Percentiles rank a stretch among this genome's conserved stretches.
These are phyloP conservation scores for Aramus guarauna DNA, from an alignment of 2,113 vertebrate genomes.

Conservation along the genomic window DNA sequence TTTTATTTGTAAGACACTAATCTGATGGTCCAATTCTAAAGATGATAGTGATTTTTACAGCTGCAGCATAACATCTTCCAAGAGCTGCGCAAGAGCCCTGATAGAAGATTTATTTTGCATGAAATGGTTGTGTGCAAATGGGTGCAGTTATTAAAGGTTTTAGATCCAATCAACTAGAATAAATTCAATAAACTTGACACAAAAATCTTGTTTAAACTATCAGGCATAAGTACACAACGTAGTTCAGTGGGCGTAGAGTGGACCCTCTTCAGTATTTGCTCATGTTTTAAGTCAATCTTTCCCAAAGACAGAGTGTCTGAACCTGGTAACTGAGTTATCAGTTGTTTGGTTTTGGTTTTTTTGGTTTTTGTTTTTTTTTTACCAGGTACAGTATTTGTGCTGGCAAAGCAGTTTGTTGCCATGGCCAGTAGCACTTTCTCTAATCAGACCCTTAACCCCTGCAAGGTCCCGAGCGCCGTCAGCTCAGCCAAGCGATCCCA, in stretches of 20 bases:
- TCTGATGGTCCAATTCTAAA: neutral
- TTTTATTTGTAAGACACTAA: neutral
- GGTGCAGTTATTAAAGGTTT: neutral
- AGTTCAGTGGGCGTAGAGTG: neutral
- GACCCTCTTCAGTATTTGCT: neutral
- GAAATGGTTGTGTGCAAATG: neutral
- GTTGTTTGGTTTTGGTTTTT: fast-evolving
- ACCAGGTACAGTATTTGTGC: neutral
- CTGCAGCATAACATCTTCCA: neutral
- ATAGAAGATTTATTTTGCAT: neutral
- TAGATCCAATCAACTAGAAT: neutral
- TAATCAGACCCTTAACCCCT: neutral
- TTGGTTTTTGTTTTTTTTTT: neutral
- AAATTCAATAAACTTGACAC: neutral
- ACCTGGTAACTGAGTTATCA: neutral
- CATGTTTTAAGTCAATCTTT: neutral
- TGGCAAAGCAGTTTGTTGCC: neutral
- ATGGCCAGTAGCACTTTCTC: neutral
- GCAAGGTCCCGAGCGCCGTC: neutral
- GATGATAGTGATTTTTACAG: neutral
- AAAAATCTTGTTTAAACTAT: neutral
- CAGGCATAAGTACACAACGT: neutral
- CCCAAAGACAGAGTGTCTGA: neutral
- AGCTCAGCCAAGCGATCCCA: neutral
- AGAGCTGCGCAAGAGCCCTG: neutral